These are phyloP conservation scores for Sycobia sp. DNA, from an alignment of 1,140 invertebrate genomes.

Conservation along the genomic window DNA sequence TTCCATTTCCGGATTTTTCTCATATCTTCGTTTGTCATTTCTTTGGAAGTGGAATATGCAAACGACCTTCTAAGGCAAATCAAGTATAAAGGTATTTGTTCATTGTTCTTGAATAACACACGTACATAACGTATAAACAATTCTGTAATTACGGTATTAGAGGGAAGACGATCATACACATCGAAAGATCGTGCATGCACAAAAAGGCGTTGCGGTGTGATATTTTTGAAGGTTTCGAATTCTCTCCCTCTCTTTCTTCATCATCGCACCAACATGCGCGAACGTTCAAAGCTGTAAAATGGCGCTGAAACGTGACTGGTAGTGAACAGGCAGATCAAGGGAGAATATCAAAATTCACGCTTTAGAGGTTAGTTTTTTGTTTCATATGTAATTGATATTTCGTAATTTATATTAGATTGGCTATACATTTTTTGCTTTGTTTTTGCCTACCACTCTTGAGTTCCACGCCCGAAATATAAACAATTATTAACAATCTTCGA, in stretches of 20 bases:
- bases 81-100: too few relatives aligned
- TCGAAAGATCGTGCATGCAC: background rate
- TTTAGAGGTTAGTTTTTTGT: conserved; percentile 34
- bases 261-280: conserved; percentile 27
- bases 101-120: too few relatives aligned
- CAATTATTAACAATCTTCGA: background rate
- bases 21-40: too few relatives aligned
- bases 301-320: conserved; percentile 36
- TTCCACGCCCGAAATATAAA: background rate
- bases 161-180: too few relatives aligned
- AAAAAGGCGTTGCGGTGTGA: conserved; percentile 9
- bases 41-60: too few relatives aligned
- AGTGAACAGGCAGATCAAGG: conserved; percentile 23
- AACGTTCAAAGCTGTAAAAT: conserved; percentile 35
- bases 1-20: too few relatives aligned
- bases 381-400: conserved; percentile 9
- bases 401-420: background rate
- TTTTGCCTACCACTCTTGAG: background rate
- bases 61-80: too few relatives aligned
- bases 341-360: conserved; percentile 26
- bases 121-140: too few relatives aligned
- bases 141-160: too few relatives aligned
- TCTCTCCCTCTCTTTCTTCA: conserved; percentile 8
- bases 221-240: conserved; percentile 12
- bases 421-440: background rate